Base-by-base conservation (phyloP, 2,888 invertebrate genomes). In the Apamea epomidion region DNA sequence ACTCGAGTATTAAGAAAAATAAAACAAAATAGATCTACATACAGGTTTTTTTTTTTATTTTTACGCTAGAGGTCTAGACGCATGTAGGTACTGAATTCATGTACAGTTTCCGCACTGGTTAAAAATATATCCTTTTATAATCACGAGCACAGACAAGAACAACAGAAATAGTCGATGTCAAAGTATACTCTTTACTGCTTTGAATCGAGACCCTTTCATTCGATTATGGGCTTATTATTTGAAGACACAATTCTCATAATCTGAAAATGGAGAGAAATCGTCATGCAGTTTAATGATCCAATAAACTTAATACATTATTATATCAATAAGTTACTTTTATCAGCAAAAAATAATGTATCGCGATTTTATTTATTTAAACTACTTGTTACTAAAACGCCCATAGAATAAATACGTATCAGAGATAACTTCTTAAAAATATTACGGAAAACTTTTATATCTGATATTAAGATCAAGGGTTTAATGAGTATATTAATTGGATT, bases 401-500 rank as follows among this genome's bases (percentile, higher is more conserved):
- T 58, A 74, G 72, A 81, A 82, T 78, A 83, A 85, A 79, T 82
- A 86, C 79, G 58, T 78, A 70, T 42, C 72, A 62, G 82, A 88
- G 76, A 86, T 82, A 76, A 77, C 68, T 83, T 84, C 80, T 78
- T 80, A 81, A 84, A 89, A 80, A 76, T 83, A 86, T 77, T 54
- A 76, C 71, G 77, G 82, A 69, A 87, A 81, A 78, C 42, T 70
- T 89, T 84, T 54, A n/a, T 90, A 95, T 95, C 94, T 93, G 90
- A 87, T 92, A 92, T 94, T 93, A 92, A 91, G 90, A 95, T 95
- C 95, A 93, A 89, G 81, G 92, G 90, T 93, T 94, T 95, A 96
- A 96, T 96, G 93, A 95, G 95, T 91, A 94, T 94, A 95, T 95
- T 96, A 95, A 96, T 95, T 96, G 95, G 94, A 93, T 95, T 94